phyloP scores from a whole-genome alignment of 2,888 invertebrate species.

The Pyrrhosoma nymphula region DNA sequence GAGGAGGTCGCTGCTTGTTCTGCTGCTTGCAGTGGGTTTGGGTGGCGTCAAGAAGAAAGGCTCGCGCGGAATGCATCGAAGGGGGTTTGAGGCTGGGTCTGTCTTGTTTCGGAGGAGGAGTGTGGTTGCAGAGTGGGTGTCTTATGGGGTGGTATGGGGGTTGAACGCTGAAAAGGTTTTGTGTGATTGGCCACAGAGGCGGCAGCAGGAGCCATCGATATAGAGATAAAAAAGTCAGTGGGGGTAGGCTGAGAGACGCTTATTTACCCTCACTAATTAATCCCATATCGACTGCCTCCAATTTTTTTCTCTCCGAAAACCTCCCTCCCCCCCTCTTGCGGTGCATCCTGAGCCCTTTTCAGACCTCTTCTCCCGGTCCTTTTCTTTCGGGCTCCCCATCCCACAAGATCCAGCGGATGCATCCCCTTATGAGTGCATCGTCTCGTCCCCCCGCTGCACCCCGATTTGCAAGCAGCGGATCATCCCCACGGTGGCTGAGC shows the following conservation, averaged over 20 bases:
- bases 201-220: slow-evolving; percentile 56
- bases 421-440: background rate
- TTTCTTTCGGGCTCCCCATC: background rate
- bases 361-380: background rate
- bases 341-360: background rate
- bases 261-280: slow-evolving; percentile 66
- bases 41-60: background rate
- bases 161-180: slow-evolving; percentile 63
- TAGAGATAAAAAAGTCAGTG: background rate
- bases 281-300: slow-evolving; percentile 52
- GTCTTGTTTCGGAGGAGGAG: slow-evolving; percentile 72
- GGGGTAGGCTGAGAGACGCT: slow-evolving; percentile 20
- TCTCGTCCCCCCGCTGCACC: background rate
- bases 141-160: slow-evolving; percentile 48
- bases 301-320: background rate
- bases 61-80: background rate
- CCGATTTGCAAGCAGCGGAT: background rate
- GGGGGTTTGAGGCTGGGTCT: slow-evolving; percentile 70
- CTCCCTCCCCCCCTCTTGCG: background rate
- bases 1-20: background rate
- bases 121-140: slow-evolving; percentile 69
- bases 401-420: background rate
- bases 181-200: slow-evolving; percentile 57
- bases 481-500: background rate
- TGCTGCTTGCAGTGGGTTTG: background rate